phyloP scores from a whole-genome alignment of 2,888 invertebrate genomes.

The Drosophila subsilvestris region DNA sequence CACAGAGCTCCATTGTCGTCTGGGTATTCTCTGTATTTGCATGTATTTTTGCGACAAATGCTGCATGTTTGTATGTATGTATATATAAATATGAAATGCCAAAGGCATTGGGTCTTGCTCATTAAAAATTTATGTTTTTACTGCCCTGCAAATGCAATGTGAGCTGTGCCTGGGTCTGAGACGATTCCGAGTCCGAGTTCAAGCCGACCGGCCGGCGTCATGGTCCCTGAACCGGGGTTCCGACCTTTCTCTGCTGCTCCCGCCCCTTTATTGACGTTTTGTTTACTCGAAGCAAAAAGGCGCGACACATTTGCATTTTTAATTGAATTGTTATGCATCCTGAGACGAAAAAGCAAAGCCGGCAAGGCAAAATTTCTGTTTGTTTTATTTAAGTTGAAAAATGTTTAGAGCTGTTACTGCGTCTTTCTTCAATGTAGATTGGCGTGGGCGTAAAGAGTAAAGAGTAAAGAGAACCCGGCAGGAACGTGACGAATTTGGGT shows the following conservation, averaged over 20 bases:
- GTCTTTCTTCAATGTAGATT: slow-evolving; percentile 16
- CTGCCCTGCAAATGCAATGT: slow-evolving; percentile 52
- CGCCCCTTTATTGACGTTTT: slow-evolving; percentile 27
- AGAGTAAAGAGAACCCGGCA: slow-evolving; percentile 3
- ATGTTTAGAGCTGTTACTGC: slow-evolving; percentile 32
- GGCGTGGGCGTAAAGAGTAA: background rate
- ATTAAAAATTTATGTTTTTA: slow-evolving; percentile 55
- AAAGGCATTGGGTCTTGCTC: slow-evolving; percentile 41
- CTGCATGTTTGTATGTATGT: slow-evolving; percentile 12
- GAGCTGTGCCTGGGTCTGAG: slow-evolving; percentile 8
- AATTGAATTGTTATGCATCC: slow-evolving; percentile 60
- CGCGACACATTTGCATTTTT: slow-evolving; percentile 58
- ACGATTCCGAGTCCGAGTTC: background rate
- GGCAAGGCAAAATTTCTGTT: slow-evolving; percentile 38
- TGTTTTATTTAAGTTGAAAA: slow-evolving; percentile 37
- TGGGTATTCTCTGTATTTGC: slow-evolving; percentile 23
- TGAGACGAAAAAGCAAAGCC: slow-evolving; percentile 14
- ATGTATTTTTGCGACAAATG: slow-evolving; percentile 15
- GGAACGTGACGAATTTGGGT: slow-evolving; percentile 64
- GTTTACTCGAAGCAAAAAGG: slow-evolving; percentile 15
- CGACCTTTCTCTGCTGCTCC: slow-evolving; percentile 5
- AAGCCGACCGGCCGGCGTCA: slow-evolving; percentile 1
- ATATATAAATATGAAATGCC: slow-evolving; percentile 23
- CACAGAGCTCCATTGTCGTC: slow-evolving; percentile 45
- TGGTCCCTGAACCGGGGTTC: background rate